phyloP scores from a whole-genome alignment of 2,113 vertebrate species.

The Butorides virescens region DNA sequence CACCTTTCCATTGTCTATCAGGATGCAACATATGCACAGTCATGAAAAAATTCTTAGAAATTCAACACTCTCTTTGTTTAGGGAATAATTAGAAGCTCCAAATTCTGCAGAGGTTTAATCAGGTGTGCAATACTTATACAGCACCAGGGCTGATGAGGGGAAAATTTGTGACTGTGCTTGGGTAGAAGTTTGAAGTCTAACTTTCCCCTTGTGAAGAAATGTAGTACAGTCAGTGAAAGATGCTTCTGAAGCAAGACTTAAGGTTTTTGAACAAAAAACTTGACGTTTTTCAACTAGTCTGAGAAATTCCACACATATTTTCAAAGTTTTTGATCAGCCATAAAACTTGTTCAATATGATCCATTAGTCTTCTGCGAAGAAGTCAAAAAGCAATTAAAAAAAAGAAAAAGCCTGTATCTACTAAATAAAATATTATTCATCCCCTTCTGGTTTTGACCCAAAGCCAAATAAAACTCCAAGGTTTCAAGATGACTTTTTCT shows the following conservation, averaged over 20 bases:
- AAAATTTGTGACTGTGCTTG: background rate
- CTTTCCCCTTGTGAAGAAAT: background rate
- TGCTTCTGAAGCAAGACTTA: background rate
- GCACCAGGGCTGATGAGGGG: background rate
- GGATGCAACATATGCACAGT: background rate
- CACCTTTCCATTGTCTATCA: background rate
- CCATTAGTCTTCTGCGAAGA: background rate
- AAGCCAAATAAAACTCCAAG: slow-evolving; percentile 39
- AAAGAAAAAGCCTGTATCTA: background rate
- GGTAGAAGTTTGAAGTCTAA: background rate
- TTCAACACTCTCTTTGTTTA: background rate
- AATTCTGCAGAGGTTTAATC: background rate
- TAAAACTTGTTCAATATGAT: background rate
- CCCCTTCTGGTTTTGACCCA: slow-evolving; percentile 12
- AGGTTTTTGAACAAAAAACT: background rate
- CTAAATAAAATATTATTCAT: slow-evolving; percentile 29
- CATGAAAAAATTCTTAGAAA: background rate
- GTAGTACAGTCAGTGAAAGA: background rate
- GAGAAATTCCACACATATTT: background rate
- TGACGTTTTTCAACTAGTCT: background rate
- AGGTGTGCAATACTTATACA: background rate
- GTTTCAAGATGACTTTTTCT: slow-evolving; percentile 31
- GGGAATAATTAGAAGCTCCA: background rate
- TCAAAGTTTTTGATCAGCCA: background rate
- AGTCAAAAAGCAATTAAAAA: background rate